A percentile compares a stretch with the other conserved stretches of the same genome.
Evolutionary conservation across 2,888 invertebrate species (phyloP).

Genomic region (Peribatodes rhomboidaria): DNA sequence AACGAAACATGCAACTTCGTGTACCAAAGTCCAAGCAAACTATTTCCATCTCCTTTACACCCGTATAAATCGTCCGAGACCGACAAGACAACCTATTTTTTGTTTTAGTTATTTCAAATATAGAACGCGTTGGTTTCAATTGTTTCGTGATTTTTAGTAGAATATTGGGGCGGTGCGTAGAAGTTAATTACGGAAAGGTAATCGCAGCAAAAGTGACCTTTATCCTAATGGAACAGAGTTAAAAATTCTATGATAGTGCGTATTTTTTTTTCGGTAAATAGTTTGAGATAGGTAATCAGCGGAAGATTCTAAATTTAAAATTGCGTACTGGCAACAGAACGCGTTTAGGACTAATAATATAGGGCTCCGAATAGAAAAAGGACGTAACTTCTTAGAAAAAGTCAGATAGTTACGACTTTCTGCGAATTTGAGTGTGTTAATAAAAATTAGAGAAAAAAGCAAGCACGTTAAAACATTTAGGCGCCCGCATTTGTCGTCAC

Average conservation of each 20-base stretch:
- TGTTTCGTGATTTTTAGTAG: slow-evolving; percentile 44
- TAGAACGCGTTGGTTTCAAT: slow-evolving; percentile 52
- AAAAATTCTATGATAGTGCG: slow-evolving; percentile 20
- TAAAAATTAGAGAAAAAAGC: slow-evolving; percentile 21
- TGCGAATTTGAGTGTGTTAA: neutral
- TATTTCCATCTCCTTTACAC: slow-evolving; percentile 33
- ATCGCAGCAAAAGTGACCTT: slow-evolving; percentile 12
- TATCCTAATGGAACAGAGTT: slow-evolving; percentile 1
- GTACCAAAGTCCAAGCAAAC: slow-evolving; percentile 34
- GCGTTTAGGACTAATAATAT: slow-evolving; percentile 32
- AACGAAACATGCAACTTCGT: slow-evolving; percentile 33
- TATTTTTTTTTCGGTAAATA: slow-evolving; percentile 34
- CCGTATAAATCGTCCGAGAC: slow-evolving; percentile 22
- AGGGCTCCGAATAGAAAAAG: slow-evolving; percentile 4
- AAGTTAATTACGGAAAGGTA: slow-evolving; percentile 38
- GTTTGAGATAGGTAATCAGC: slow-evolving; percentile 44
- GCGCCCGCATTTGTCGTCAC: slow-evolving; percentile 36
- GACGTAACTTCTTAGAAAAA: slow-evolving; percentile 1
- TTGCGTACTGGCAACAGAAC: slow-evolving; percentile 33
- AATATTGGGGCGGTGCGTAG: slow-evolving; percentile 36
- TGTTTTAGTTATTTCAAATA: slow-evolving; percentile 50
- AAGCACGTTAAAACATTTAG: slow-evolving; percentile 22
- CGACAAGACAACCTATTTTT: slow-evolving; percentile 50
- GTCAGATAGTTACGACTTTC: slow-evolving; percentile 7
- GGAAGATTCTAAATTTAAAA: slow-evolving; percentile 41